Percentiles rank a stretch among this genome's conserved stretches.
These are phyloP conservation scores for Silurus glanis DNA, from an alignment of 2,113 vertebrate species.

Conservation along the genomic window DNA sequence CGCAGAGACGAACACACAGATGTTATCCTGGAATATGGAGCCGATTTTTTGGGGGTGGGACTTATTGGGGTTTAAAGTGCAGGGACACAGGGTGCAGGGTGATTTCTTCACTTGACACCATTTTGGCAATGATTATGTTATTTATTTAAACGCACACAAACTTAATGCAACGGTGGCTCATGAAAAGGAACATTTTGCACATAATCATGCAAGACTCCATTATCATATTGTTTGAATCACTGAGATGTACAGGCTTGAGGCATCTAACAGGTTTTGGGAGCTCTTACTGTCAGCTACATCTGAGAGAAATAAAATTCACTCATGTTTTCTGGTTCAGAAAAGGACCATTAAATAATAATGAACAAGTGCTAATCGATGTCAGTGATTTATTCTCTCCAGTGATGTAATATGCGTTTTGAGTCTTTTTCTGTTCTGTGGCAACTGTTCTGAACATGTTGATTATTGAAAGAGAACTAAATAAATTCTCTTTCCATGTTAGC, in stretches of 20 bases:
- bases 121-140: slow-evolving; percentile 59
- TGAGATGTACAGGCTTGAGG: not conserved
- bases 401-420: not conserved
- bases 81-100: slow-evolving; percentile 54
- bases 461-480: slow-evolving; percentile 22
- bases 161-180: not conserved
- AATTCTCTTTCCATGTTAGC: slow-evolving; percentile 40
- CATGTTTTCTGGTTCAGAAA: not conserved
- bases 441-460: not conserved
- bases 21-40: slow-evolving; percentile 59
- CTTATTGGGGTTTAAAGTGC: slow-evolving; percentile 46
- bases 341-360: not conserved
- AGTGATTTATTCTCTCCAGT: not conserved
- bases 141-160: slow-evolving; percentile 56
- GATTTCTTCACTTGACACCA: slow-evolving; percentile 62
- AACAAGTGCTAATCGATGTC: not conserved
- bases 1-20: slow-evolving; percentile 28
- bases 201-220: not conserved
- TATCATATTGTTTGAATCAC: not conserved
- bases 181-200: too few relatives aligned
- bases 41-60: slow-evolving; percentile 45
- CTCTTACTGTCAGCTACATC: not conserved
- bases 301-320: not conserved
- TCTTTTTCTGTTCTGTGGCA: not conserved
- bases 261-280: not conserved